Evolutionary conservation across 2,113 vertebrate species (phyloP), one percentile per base, ranked within the genome.

Genomic region (Xyrauchen texanus): DNA sequence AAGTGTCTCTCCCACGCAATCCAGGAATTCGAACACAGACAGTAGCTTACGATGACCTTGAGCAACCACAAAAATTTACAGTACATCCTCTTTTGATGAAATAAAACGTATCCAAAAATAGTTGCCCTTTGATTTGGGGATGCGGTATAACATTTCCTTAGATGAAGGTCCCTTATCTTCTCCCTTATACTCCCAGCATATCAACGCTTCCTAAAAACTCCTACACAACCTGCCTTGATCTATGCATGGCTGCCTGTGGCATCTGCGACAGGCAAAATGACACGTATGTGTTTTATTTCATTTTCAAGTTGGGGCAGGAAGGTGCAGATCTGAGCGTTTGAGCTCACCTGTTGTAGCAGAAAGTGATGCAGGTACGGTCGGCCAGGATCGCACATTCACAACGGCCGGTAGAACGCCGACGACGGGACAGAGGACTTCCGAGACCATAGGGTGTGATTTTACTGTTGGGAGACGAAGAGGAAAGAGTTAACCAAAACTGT

Each of bases 391-490:
- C 81, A 82, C 97, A 99, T 66, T 93, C 79, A 7, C 97, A 99
- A 13, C 96, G 92, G 62, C 76, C 46, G 8, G 90, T 77, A 0
- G 96, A 92, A 46, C 96, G 93, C 76, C 91, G 95, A 70, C 93
- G 92, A 63, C 95, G 94, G 76, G 90, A 94, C 68, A 89, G 86
- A 62, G 93, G 91, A 81, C 90, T 95, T 83, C 97, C 97, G 83
- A 99, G 83, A 45, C 97, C 97, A 0, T 97, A 97, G 15, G 96
- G 96, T 68, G 92, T 88, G 2, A 95, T 90, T 84, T 97, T 95
- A 84, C 96, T 99, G 92, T 78, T 66, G 21, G 21, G 77, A 34
- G 12, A 71, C 0, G 8, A 46, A 60, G 78, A 74, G 21, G 67
- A 0, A 21, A 80, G 0, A 71, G 78, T 82, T 44, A 76, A n/a